Conservation (phyloP, 2,888 invertebrate genomes). For the Blastobasis lacticolella region DNA sequence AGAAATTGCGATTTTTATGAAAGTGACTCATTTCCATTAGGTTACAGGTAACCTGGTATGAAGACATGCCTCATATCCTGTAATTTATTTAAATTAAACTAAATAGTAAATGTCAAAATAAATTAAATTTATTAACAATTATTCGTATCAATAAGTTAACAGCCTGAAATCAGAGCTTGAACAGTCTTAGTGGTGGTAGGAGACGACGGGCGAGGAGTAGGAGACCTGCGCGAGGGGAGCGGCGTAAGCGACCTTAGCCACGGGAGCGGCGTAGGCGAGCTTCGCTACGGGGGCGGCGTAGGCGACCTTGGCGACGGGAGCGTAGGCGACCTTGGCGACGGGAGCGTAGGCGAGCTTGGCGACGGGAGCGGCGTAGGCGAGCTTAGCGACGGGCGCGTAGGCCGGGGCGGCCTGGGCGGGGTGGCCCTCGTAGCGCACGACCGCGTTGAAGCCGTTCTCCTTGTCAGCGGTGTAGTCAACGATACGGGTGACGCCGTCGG, state of each 20-base stretch:
- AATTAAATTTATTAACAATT: constrained; percentile 31
- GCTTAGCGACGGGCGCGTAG: constrained; percentile 21
- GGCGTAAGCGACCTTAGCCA: constrained; percentile 25
- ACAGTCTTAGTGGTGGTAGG: constrained; percentile 50
- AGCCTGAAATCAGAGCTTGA: constrained; percentile 10
- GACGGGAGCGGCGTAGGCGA: constrained; percentile 20
- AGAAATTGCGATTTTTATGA: too few relatives aligned
- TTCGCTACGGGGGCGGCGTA: constrained; percentile 21
- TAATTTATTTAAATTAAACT: background rate
- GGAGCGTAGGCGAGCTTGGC: constrained; percentile 25
- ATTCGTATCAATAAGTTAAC: constrained; percentile 15
- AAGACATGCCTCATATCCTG: too few relatives aligned
- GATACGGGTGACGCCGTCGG: constrained; percentile 58
- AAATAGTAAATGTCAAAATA: constrained; percentile 21
- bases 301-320: constrained; percentile 23
- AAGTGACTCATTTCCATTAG: too few relatives aligned
- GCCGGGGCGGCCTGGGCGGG: constrained; percentile 20
- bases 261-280: constrained; percentile 32
- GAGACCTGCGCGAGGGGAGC: constrained; percentile 37
- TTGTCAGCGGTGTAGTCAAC: constrained; percentile 61
- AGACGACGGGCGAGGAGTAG: constrained; percentile 51
- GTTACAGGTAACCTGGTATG: too few relatives aligned
- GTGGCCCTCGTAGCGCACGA: constrained; percentile 31
- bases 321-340: constrained; percentile 22
- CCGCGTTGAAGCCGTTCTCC: constrained; percentile 32